A percentile compares a stretch with the other conserved stretches of the same genome.
These are phyloP conservation scores for Toxonevra muliebris DNA, from an alignment of 2,888 invertebrate species.

Conservation along the genomic window DNA sequence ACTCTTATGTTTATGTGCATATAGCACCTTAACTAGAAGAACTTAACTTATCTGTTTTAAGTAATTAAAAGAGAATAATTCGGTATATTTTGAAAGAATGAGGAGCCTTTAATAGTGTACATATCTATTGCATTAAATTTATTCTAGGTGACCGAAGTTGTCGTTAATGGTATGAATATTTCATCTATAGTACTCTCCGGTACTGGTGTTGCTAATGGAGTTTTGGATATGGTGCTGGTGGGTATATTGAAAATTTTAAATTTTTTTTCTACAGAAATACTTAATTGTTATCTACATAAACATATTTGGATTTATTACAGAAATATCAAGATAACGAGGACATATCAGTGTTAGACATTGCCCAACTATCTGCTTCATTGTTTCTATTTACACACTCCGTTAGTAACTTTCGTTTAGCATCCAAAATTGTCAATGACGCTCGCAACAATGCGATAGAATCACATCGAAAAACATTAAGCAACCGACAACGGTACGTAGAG, in stretches of 20 bases:
- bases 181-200: conserved; percentile 58
- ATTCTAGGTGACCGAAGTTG: conserved; percentile 47
- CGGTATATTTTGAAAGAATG: too few species aligned
- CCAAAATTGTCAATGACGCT: conserved; percentile 51
- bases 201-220: conserved; percentile 52
- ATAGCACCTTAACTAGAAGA: too few species aligned
- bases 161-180: conserved; percentile 59
- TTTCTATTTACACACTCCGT: conserved; percentile 60
- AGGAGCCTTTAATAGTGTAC: too few species aligned
- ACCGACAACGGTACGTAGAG: conserved; percentile 51
- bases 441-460: conserved; percentile 44
- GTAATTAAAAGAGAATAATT: too few species aligned
- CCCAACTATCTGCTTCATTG: conserved; percentile 57
- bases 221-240: conserved; percentile 56
- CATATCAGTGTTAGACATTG: conserved; percentile 48
- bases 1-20: not conserved
- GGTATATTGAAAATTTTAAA: conserved; percentile 20
- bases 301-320: conserved; percentile 40
- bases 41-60: too few species aligned
- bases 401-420: conserved; percentile 58
- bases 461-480: conserved; percentile 53
- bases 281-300: not conserved
- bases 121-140: not conserved
- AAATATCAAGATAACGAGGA: conserved; percentile 54
- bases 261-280: conserved; percentile 3